Evolutionary conservation across 2,888 invertebrate genomes (phyloP), one percentile per base, ranked within the genome.

Genomic region (Lampropteryx suffumata): DNA sequence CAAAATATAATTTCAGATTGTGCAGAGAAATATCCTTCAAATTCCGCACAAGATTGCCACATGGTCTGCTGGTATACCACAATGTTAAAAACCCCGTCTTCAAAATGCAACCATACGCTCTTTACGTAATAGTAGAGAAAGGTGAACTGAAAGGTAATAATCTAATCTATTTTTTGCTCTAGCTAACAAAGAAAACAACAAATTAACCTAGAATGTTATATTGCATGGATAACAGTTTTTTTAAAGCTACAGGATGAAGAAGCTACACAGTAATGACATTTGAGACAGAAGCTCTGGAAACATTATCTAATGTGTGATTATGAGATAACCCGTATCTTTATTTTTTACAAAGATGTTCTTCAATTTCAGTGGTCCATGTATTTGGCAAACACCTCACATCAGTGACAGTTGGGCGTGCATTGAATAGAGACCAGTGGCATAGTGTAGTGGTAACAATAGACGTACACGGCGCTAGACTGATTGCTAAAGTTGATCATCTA

Each of bases 351-450:
- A n/a, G n/a, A n/a, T n/a, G n/a, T 7, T 24, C 3, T 11, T 34
- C 3, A 41, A 2, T 82, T 82, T 6, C 69, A 91, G 96, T 97
- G 47, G 97, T 97, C 6, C 97, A 97, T 77, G 96, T 97, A 17
- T 97, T 97, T 76, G 97, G 97, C 2, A 96, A 97, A 76, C 95
- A 95, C 74, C 93, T 96, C 43, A 97, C 97, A 24, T 91, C 91
- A 17, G 93, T 97, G 32, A 96, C 96, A 0, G 97, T 97, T 3
- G 97, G 97, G 28, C 93, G 96, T 82, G 97, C 96, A 2, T 83
- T 97, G 47, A 97, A 97, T 80, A 92, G 96, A 64, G 97, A 97
- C 73, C 94, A 96, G 70, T 97, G 97, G 97, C 97, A 97, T 77
- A 95, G 94, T 65, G 97, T 97, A 10, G 94, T 95, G 46, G 96